A percentile compares a stretch with the other conserved stretches of the same genome.
phyloP scores from a whole-genome alignment of 2,113 vertebrate species.

The Rhabdornis inornatus region DNA sequence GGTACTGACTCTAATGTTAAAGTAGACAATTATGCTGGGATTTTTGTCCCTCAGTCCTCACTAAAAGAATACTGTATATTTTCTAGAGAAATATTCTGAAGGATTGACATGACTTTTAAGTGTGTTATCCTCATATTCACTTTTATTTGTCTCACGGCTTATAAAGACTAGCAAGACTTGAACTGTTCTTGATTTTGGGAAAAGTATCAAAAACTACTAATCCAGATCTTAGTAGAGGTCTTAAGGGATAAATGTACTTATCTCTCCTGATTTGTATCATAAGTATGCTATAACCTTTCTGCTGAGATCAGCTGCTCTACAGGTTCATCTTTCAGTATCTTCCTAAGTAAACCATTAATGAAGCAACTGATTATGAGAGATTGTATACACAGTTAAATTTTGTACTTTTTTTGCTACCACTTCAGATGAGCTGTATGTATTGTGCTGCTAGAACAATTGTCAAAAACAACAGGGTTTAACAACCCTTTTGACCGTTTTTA shows the following conservation, averaged over 20 bases:
- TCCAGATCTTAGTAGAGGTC: neutral
- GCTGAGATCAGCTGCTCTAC: neutral
- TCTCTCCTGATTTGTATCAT: neutral
- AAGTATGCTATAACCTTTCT: neutral
- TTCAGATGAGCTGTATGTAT: neutral
- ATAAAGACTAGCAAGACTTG: neutral
- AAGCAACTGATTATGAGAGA: neutral
- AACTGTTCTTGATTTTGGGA: neutral
- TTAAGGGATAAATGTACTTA: constrained; percentile 11
- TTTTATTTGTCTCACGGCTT: constrained; percentile 9
- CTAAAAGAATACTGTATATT: neutral
- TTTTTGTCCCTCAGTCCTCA: neutral
- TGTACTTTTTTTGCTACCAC: neutral
- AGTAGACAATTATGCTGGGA: neutral
- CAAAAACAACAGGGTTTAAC: neutral
- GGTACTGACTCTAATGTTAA: neutral
- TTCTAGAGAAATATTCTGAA: neutral
- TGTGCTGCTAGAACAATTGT: neutral
- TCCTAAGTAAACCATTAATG: neutral
- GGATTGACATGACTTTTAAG: neutral
- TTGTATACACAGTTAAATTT: neutral
- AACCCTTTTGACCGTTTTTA: neutral
- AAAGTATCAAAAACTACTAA: constrained; percentile 13
- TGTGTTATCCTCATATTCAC: neutral
- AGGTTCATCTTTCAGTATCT: neutral